phyloP scores from a whole-genome alignment of 2,113 vertebrate genomes.

The Lucifuga dentata region DNA sequence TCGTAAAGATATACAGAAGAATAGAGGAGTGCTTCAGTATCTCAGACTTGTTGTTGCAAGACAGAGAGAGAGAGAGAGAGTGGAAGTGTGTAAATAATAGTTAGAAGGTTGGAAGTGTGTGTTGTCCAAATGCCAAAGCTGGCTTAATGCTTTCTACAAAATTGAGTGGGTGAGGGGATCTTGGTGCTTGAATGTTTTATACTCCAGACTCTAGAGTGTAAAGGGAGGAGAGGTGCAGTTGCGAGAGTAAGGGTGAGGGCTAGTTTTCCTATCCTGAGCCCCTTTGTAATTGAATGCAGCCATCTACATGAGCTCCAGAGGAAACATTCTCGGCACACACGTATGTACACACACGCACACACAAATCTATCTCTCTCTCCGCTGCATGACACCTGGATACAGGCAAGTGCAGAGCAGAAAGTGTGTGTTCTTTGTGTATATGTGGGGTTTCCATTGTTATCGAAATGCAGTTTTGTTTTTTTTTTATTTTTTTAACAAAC shows the following conservation, averaged over 20 bases:
- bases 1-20: conserved; percentile 16
- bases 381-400: not conserved
- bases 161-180: conserved; percentile 62
- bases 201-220: too few species aligned
- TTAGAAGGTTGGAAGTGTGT: conserved; percentile 22
- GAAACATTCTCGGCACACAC: conserved; percentile 36
- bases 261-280: conserved; percentile 58
- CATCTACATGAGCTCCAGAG: conserved; percentile 54
- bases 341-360: conserved; percentile 12
- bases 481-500: conserved; percentile 40
- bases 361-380: conserved; percentile 27
- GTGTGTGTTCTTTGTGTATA: conserved; percentile 27
- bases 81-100: conserved; percentile 25
- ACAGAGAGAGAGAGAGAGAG: conserved; percentile 24
- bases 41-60: conserved; percentile 38
- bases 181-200: conserved; percentile 53
- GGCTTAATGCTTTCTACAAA: conserved; percentile 58
- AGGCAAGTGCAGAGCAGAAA: conserved; percentile 21
- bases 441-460: conserved; percentile 36
- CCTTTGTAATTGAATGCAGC: conserved; percentile 72
- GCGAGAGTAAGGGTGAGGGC: conserved; percentile 32
- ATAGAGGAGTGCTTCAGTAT: conserved; percentile 26
- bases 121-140: conserved; percentile 57
- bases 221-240: conserved; percentile 53
- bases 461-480: conserved; percentile 38